Percentiles rank a stretch among this genome's conserved stretches.
Conservation (phyloP, 2,113 vertebrate genomes). For the Varanus salvator region DNA sequence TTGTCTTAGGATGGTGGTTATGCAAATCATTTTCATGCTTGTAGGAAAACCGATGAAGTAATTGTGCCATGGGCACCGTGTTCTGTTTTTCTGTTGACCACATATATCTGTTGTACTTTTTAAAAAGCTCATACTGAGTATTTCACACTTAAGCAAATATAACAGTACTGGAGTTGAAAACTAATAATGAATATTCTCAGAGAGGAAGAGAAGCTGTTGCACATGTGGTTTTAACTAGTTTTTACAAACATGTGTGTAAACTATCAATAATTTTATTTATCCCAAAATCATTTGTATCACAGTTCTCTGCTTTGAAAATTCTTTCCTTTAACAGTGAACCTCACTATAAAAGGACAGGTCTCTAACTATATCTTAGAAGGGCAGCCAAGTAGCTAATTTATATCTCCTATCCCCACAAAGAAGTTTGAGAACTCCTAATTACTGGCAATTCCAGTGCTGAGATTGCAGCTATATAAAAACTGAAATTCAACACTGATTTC, state of each 20-base stretch:
- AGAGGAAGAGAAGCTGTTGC: neutral
- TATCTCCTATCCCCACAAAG: neutral
- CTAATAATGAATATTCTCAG: neutral
- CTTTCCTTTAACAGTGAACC: neutral
- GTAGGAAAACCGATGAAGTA: neutral
- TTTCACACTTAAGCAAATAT: neutral
- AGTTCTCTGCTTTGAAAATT: neutral
- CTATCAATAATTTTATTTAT: neutral
- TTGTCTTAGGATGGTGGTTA: neutral
- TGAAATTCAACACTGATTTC: neutral
- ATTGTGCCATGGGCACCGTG: neutral
- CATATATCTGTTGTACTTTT: neutral
- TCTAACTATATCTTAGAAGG: neutral
- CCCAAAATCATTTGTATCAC: neutral
- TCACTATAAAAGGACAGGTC: neutral
- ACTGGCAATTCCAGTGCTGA: constrained; percentile 5
- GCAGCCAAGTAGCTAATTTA: neutral
- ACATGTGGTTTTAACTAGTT: neutral
- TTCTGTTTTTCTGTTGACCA: neutral
- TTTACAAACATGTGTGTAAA: neutral
- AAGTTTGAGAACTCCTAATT: neutral
- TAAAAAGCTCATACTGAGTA: neutral
- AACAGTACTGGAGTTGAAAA: neutral
- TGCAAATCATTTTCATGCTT: constrained; percentile 25
- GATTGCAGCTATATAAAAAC: constrained; percentile 26